These are phyloP conservation scores for Sanderia malayensis DNA, from an alignment of 30 jellyfish, hydroid and myxozoan species.

Conservation along the genomic window DNA sequence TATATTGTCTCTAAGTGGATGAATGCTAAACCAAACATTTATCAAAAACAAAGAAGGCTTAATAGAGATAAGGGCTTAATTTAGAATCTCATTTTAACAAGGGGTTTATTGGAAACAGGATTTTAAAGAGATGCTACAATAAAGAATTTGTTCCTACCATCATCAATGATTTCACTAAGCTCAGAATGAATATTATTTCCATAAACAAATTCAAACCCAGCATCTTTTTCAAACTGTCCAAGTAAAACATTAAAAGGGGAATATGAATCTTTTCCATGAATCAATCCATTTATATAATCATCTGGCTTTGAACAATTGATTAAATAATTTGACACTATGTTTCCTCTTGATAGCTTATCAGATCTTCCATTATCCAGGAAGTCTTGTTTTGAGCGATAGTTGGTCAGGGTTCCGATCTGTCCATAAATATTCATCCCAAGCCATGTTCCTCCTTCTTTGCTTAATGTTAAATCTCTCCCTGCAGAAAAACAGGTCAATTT, in stretches of 20 bases:
- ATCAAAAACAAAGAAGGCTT: no score
- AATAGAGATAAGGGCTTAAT: no score
- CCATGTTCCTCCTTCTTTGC: conserved; percentile 90
- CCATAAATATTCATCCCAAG: conserved; percentile 70
- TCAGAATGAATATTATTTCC: conserved; percentile 28
- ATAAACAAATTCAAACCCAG: conserved; percentile 33
- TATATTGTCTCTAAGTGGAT: no score
- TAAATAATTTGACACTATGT: conserved; percentile 45
- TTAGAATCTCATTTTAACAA: no score
- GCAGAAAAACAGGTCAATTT: not conserved
- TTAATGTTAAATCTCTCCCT: conserved; percentile 79
- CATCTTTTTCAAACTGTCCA: conserved; percentile 18
- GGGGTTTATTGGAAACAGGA: no score
- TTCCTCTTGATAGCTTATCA: conserved; percentile 51
- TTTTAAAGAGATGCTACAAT: no score
- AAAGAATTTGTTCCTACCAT: conserved; percentile 8
- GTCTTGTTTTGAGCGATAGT: conserved; percentile 21
- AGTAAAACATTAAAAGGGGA: conserved; percentile 50
- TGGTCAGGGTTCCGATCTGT: conserved; percentile 65
- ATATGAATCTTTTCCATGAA: conserved; percentile 7
- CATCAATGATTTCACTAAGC: not conserved
- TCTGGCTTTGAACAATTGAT: conserved; percentile 5
- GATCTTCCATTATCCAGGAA: not conserved
- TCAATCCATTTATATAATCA: conserved; percentile 23
- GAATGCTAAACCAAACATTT: no score